These are phyloP conservation scores for Strix uralensis DNA, from an alignment of 2,113 vertebrate genomes.

Conservation along the genomic window DNA sequence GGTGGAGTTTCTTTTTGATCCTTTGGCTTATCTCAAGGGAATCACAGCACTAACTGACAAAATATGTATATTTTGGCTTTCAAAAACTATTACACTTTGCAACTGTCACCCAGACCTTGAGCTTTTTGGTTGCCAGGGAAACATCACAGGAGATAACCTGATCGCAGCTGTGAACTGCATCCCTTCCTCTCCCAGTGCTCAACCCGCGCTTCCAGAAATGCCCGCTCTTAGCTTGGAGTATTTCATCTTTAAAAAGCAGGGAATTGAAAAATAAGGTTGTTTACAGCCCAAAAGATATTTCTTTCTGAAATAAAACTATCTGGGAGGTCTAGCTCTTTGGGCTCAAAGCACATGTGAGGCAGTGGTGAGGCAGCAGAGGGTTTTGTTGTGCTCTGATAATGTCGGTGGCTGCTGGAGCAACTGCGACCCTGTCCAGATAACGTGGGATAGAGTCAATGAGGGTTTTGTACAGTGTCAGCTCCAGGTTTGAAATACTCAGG, in stretches of 20 bases:
- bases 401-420: background rate
- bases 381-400: background rate
- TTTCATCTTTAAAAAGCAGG: background rate
- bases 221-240: background rate
- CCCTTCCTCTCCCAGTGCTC: background rate
- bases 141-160: slow-evolving; percentile 31
- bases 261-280: background rate
- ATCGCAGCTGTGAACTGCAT: background rate
- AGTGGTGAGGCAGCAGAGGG: background rate
- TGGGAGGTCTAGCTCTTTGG: background rate
- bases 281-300: background rate
- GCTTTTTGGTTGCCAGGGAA: slow-evolving; percentile 56
- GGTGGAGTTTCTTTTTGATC: slow-evolving; percentile 44
- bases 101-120: slow-evolving; percentile 54
- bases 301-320: background rate
- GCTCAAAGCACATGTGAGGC: accelerated
- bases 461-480: background rate
- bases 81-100: slow-evolving; percentile 52
- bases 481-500: background rate
- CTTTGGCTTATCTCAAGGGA: slow-evolving; percentile 48
- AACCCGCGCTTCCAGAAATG: background rate
- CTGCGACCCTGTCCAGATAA: background rate
- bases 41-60: slow-evolving; percentile 30
- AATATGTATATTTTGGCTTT: slow-evolving; percentile 58
- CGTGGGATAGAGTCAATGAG: background rate